Conservation (phyloP, 2,797 vertebrate species). For the Channallabes apus region DNA sequence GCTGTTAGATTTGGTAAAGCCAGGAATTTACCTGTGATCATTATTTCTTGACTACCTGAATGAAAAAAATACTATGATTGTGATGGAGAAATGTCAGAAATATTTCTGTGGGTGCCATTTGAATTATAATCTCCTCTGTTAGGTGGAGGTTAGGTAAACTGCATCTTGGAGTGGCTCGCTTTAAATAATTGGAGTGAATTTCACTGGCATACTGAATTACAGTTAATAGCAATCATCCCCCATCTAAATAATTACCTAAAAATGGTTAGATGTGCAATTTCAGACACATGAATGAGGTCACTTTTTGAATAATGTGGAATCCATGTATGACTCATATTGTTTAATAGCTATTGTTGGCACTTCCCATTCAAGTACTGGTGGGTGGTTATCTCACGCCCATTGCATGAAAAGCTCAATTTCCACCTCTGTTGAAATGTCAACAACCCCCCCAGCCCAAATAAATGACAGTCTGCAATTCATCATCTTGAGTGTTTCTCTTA, state of each 20-base stretch:
- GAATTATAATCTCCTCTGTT: not conserved
- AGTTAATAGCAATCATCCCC: conserved; percentile 38
- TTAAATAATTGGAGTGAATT: conserved; percentile 42
- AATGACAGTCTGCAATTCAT: conserved; percentile 62
- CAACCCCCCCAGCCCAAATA: conserved; percentile 17
- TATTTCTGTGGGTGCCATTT: not conserved
- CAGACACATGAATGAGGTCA: conserved; percentile 47
- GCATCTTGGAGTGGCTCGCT: conserved; percentile 27
- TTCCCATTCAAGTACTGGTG: conserved; percentile 60
- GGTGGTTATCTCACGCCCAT: conserved; percentile 61
- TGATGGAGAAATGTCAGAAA: not conserved
- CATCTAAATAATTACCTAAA: conserved; percentile 39
- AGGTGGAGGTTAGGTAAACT: not conserved
- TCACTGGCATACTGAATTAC: conserved; percentile 34
- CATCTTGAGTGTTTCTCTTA: conserved; percentile 61
- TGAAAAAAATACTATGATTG: not conserved
- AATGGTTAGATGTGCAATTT: conserved; percentile 49
- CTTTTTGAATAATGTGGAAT: conserved; percentile 53
- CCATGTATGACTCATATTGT: conserved; percentile 53
- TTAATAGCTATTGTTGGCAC: conserved; percentile 64
- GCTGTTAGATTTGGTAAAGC: too few species aligned
- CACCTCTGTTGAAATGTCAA: conserved; percentile 67
- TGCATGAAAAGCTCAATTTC: conserved; percentile 59
- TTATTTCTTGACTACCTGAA: not conserved
- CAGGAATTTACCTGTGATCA: not conserved